Percentiles rank a stretch among this genome's conserved stretches.
These are phyloP conservation scores for Lutraria lutraria DNA, from an alignment of 2,888 invertebrate genomes.

Conservation along the genomic window DNA sequence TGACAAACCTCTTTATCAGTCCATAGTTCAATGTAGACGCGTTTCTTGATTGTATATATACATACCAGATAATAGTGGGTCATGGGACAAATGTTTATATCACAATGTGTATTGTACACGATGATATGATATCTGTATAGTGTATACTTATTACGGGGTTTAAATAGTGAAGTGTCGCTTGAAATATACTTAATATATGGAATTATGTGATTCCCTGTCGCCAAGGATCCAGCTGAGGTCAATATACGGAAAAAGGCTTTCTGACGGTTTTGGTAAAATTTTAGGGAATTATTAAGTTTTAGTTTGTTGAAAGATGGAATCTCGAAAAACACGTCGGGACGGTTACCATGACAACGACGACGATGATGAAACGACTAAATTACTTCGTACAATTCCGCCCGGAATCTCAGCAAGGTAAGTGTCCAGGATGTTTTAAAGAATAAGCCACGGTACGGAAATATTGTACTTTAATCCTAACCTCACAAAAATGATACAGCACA, in stretches of 20 bases:
- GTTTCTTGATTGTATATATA: neutral
- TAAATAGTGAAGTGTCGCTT: neutral
- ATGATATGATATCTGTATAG: neutral
- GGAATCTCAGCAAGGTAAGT: slow-evolving; percentile 58
- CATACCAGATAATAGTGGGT: neutral
- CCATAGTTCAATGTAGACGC: neutral
- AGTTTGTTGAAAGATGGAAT: neutral
- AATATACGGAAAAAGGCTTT: neutral
- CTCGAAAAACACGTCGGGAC: neutral
- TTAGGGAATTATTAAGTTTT: neutral
- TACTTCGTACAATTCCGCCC: slow-evolving; percentile 62
- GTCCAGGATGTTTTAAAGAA: neutral
- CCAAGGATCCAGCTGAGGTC: neutral
- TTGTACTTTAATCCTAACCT: neutral
- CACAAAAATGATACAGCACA: neutral
- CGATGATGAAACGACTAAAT: slow-evolving; percentile 57
- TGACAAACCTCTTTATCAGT: slow-evolving; percentile 12
- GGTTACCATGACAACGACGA: slow-evolving; percentile 37
- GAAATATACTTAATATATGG: neutral
- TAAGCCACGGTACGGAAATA: neutral
- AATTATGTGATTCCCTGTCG: neutral
- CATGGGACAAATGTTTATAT: neutral
- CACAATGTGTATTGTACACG: neutral
- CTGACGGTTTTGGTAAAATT: neutral
- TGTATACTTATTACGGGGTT: neutral